A percentile compares a stretch with the other conserved stretches of the same genome.
Evolutionary conservation across 2,888 invertebrate genomes (phyloP).

Genomic region (Agrotis clavis): DNA sequence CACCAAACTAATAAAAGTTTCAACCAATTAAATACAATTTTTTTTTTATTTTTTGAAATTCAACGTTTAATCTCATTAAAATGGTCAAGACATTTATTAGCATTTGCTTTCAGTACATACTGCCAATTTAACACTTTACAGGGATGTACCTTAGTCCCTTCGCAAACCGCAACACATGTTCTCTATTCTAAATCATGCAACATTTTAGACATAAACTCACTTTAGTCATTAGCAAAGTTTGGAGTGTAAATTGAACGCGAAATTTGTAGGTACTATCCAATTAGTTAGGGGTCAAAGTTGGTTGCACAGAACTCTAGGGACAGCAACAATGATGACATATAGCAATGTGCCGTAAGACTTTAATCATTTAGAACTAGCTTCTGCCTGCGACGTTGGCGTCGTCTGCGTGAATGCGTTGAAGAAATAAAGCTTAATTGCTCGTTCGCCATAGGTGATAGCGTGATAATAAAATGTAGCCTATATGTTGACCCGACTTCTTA

Average conservation of each 20-base stretch:
- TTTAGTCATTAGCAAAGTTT: slow-evolving; percentile 59
- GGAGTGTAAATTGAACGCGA: slow-evolving; percentile 38
- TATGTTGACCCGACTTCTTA: no score
- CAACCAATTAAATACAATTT: background rate
- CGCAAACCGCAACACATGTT: slow-evolving; percentile 50
- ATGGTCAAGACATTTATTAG: slow-evolving; percentile 15
- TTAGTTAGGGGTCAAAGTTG: slow-evolving; percentile 47
- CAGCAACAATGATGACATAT: no score
- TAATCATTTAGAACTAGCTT: slow-evolving; percentile 8
- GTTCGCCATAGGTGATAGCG: no score
- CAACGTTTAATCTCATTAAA: slow-evolving; percentile 20
- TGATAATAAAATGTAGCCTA: no score
- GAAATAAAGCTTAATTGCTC: no score
- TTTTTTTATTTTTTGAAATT: slow-evolving; percentile 2
- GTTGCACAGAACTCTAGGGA: slow-evolving; percentile 10
- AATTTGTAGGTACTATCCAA: slow-evolving; percentile 51
- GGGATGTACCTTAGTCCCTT: slow-evolving; percentile 33
- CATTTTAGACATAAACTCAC: slow-evolving; percentile 40
- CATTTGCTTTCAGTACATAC: slow-evolving; percentile 10
- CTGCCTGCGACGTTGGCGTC: no score
- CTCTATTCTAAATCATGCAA: slow-evolving; percentile 42
- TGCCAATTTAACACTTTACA: slow-evolving; percentile 21
- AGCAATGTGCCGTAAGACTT: background rate
- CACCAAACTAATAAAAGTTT: background rate
- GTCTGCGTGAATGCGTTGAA: no score